Percentiles rank a stretch among this genome's conserved stretches.
These are phyloP conservation scores for Stenchaetothrips biformis DNA, from an alignment of 2,888 invertebrate genomes.

Conservation along the genomic window DNA sequence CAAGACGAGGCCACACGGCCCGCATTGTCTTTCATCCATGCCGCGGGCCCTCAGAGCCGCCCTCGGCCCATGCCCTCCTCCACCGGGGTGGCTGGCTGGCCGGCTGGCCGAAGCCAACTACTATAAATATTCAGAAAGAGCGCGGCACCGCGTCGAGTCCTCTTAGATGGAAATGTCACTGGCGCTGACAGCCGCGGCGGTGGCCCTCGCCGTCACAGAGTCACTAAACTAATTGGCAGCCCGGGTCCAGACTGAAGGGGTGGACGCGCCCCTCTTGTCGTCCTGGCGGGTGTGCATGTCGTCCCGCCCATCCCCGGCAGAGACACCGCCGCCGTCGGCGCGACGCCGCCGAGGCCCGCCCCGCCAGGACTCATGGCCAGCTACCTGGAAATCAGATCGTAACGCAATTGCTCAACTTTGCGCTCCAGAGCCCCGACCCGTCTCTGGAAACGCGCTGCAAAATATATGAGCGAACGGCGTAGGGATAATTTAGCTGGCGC, in stretches of 20 bases:
- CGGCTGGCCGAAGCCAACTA: not conserved
- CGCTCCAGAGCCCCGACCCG: not conserved
- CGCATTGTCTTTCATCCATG: not conserved
- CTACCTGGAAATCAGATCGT: not conserved
- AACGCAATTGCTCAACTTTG: conserved; percentile 7
- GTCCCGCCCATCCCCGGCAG: no score
- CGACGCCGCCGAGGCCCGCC: not conserved
- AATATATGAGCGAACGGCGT: conserved; percentile 5
- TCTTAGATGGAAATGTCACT: not conserved
- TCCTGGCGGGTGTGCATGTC: no score
- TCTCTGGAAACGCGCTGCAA: not conserved
- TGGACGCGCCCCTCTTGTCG: no score
- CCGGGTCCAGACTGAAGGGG: no score
- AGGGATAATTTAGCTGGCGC: conserved; percentile 18
- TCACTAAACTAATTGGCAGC: not conserved
- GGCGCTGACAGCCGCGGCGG: not conserved
- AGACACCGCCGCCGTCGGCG: not conserved
- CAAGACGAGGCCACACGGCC: not conserved
- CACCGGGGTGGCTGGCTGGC: no score
- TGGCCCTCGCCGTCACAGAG: not conserved
- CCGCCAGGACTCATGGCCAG: not conserved
- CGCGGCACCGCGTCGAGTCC: not conserved
- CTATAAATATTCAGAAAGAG: no score
- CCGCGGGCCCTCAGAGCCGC: no score
- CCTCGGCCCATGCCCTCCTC: no score